phyloP scores from a whole-genome alignment of 2,797 vertebrate genomes.

The Bothrops alternatus region DNA sequence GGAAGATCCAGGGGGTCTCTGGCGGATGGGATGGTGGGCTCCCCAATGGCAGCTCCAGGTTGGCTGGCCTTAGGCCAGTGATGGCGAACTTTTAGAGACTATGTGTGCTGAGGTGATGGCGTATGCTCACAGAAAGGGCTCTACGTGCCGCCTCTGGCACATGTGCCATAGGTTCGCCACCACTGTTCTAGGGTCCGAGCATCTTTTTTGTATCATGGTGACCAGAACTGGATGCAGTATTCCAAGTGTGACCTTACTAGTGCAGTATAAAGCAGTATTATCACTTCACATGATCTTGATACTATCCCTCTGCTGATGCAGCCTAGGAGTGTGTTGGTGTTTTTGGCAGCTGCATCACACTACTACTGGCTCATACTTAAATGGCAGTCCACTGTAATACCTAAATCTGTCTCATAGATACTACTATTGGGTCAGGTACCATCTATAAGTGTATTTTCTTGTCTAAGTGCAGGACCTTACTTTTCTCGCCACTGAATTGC shows the following conservation, averaged over 20 bases:
- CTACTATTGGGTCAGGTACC: not conserved
- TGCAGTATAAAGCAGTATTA: not conserved
- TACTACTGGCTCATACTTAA: not conserved
- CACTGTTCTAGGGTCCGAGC: not conserved
- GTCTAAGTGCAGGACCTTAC: not conserved
- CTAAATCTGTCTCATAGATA: not conserved
- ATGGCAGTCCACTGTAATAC: not conserved
- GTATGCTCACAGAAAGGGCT: too few relatives aligned
- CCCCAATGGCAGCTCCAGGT: too few relatives aligned
- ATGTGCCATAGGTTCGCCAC: too few relatives aligned
- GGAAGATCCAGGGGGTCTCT: too few relatives aligned
- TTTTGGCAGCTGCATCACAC: not conserved
- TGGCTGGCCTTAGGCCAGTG: too few relatives aligned
- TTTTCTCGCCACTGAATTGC: not conserved
- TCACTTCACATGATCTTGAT: not conserved
- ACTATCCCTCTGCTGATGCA: not conserved
- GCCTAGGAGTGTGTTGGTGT: not conserved
- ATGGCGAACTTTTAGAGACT: too few relatives aligned
- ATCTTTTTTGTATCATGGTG: not conserved
- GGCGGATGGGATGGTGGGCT: too few relatives aligned
- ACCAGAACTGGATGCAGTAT: not conserved
- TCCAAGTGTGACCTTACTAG: not conserved
- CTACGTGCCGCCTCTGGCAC: too few relatives aligned
- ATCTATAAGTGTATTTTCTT: not conserved
- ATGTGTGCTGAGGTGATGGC: too few relatives aligned